Evolutionary conservation across 2,888 invertebrate species (phyloP).

Genomic region (Pheosia gnoma): DNA sequence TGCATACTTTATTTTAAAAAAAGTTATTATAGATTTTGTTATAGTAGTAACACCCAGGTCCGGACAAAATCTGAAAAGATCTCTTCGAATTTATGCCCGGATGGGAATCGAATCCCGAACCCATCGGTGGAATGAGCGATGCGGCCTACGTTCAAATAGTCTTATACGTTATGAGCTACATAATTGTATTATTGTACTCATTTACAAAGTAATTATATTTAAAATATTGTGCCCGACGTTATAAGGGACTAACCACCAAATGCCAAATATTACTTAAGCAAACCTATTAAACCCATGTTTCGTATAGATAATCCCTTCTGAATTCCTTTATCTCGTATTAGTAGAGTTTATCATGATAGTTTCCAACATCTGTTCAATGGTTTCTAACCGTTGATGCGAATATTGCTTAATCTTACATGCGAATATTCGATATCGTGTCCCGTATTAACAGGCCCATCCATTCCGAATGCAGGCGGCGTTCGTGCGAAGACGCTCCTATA

Average conservation of each 20-base stretch:
- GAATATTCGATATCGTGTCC: constrained; percentile 30
- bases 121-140: no score
- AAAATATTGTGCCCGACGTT: background rate
- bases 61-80: no score
- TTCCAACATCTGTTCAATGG: constrained; percentile 24
- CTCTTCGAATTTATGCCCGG: no score
- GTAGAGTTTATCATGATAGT: constrained; percentile 3
- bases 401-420: constrained; percentile 36
- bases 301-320: background rate
- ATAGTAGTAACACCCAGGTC: no score
- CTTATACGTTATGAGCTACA: no score
- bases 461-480: constrained; percentile 38
- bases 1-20: no score
- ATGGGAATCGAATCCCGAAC: no score
- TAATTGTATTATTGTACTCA: no score
- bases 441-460: constrained; percentile 35
- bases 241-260: background rate
- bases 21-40: no score
- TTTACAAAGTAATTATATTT: no score
- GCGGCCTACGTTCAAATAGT: no score
- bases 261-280: background rate
- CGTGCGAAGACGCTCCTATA: constrained; percentile 53
- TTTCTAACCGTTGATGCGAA: constrained; percentile 22
- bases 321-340: constrained; percentile 2
- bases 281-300: background rate